Base-by-base conservation (phyloP, 2,797 vertebrate genomes). In the Eulemur albifrons region DNA sequence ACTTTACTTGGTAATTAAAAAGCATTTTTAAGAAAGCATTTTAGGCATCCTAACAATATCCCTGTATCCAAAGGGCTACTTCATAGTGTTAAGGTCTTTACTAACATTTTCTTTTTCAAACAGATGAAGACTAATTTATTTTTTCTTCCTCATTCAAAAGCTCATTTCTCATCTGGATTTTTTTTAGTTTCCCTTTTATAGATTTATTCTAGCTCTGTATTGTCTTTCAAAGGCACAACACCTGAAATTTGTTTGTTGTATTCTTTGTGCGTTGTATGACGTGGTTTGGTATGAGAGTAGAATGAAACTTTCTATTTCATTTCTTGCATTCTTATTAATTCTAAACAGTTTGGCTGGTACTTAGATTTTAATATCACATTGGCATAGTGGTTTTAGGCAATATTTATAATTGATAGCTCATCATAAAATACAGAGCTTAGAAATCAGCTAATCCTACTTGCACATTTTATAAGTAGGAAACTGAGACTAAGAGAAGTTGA, bases 341-440 rank as follows among this genome's bases (percentile, higher is more conserved):
- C 30, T 96, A 85, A 94, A 32, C 54, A 82, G 23, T 54, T 88
- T 48, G 38, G 3, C 40, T 82, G 52, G 15, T 95, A 82, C 57
- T 93, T 94, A 80, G 54, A 96, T 93, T 75, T 95, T 59, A 88
- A 67, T 76, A 84, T 86, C 13, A 65, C 21, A 61, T 65, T 85
- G 14, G 12, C 59, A 17, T 95, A 45, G 57, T 75, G 50, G 27
- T 94, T 94, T 94, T 18, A 73, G 75, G 61, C 43, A 79, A 65
- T n/a, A 63, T 88, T 81, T 91, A 50, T 94, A 81, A 93, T 79
- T 59, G 23, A 65, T 77, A 75, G 15, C 45, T 84, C n/a, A 54
- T 84, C 43, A 54, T 88, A 88, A 92, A 87, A 81, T 65, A 80
- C 4, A 89, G 17, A 81, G 32, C 21, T 70, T 50, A 88, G 72